These are phyloP conservation scores for Puntigrus tetrazona DNA, from an alignment of 2,113 vertebrate genomes.

Conservation along the genomic window DNA sequence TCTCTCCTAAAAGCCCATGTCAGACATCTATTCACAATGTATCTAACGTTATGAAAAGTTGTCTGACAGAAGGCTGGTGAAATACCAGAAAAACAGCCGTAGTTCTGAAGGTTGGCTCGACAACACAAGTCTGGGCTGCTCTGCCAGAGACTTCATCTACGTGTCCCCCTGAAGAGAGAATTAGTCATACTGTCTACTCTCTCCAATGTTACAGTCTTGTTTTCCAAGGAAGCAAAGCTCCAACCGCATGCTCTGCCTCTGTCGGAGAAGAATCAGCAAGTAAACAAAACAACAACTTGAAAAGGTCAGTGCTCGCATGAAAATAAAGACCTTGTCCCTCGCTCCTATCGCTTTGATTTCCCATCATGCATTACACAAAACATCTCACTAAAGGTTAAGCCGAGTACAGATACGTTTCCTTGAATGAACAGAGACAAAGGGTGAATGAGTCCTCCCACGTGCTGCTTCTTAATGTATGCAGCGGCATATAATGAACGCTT, in stretches of 20 bases:
- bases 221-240: conserved; percentile 37
- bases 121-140: conserved; percentile 3
- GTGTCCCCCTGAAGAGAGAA: conserved; percentile 28
- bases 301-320: conserved; percentile 51
- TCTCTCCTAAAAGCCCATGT: not conserved
- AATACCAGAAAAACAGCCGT: not conserved
- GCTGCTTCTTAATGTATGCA: not conserved
- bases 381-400: conserved; percentile 46
- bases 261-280: conserved; percentile 32
- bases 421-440: conserved; percentile 26
- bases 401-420: not conserved
- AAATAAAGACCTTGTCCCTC: conserved; percentile 28
- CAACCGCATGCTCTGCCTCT: not conserved
- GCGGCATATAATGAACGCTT: not conserved
- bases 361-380: conserved; percentile 43
- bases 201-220: conserved; percentile 32
- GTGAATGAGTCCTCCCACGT: not conserved
- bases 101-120: conserved; percentile 24
- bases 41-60: not conserved
- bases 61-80: conserved; percentile 26
- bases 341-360: conserved; percentile 31
- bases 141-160: conserved; percentile 2
- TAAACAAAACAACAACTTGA: conserved; percentile 50
- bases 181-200: conserved; percentile 51
- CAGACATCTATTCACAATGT: conserved; percentile 16